Evolutionary conservation across 2,797 vertebrate genomes (phyloP).

Genomic region (Myiothlypis coronata): DNA sequence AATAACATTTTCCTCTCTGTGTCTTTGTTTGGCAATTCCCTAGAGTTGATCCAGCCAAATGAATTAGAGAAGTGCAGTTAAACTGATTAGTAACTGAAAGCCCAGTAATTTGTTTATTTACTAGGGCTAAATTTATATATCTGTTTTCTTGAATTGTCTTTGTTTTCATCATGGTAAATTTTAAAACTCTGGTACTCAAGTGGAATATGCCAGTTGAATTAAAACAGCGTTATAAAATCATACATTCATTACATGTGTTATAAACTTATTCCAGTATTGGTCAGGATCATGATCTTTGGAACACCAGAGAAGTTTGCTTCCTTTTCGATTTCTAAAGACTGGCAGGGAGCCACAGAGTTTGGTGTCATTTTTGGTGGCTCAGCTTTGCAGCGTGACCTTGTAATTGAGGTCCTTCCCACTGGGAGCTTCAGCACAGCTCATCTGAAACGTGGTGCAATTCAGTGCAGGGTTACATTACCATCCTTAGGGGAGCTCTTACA

Average conservation of each 20-base stretch:
- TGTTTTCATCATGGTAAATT: not conserved
- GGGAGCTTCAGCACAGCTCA: not conserved
- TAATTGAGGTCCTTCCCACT: not conserved
- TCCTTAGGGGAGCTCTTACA: not conserved
- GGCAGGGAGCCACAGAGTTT: not conserved
- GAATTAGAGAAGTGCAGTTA: slow-evolving; percentile 7
- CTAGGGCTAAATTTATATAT: not conserved
- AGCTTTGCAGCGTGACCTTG: not conserved
- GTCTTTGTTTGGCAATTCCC: not conserved
- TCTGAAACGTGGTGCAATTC: not conserved
- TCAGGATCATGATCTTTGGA: not conserved
- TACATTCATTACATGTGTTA: not conserved
- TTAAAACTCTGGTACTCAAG: not conserved
- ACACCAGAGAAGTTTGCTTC: not conserved
- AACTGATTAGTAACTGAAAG: slow-evolving; percentile 10
- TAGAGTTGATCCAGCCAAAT: not conserved
- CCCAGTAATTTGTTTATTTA: slow-evolving; percentile 4
- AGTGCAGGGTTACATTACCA: not conserved
- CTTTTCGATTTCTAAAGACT: not conserved
- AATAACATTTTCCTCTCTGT: slow-evolving; percentile 6
- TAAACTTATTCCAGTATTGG: not conserved
- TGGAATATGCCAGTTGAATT: not conserved
- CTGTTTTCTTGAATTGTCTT: not conserved
- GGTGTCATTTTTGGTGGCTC: not conserved
- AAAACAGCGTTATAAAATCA: not conserved